These are phyloP conservation scores for Aplochiton taeniatus DNA, from an alignment of 2,797 vertebrate genomes.

Conservation along the genomic window DNA sequence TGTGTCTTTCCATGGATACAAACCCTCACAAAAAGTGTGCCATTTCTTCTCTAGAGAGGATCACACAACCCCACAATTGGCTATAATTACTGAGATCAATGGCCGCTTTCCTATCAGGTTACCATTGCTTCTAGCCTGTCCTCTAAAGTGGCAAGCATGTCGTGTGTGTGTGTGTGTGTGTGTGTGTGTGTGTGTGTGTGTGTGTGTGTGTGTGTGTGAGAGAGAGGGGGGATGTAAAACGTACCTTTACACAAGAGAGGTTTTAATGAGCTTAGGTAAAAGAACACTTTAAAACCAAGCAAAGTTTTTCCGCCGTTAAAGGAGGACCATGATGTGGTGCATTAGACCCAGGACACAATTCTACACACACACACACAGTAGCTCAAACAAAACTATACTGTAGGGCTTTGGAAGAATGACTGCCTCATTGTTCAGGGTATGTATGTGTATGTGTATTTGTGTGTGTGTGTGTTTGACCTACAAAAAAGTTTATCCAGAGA, in stretches of 20 bases:
- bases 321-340: conserved; percentile 29
- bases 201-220: conserved; percentile 8
- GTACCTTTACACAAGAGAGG: conserved; percentile 8
- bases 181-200: conserved; percentile 3
- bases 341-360: conserved; percentile 27
- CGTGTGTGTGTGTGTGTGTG: neutral
- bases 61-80: neutral
- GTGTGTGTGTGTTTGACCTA: too few relatives aligned
- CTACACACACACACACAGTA: conserved; percentile 3
- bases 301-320: conserved; percentile 46
- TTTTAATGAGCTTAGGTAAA: conserved; percentile 46
- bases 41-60: neutral
- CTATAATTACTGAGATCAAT: neutral
- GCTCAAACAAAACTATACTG: conserved; percentile 8
- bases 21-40: conserved; percentile 13
- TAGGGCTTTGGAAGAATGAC: too few relatives aligned
- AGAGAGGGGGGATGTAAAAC: conserved; percentile 14
- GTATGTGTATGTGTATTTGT: too few relatives aligned
- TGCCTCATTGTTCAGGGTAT: too few relatives aligned
- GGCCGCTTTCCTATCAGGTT: neutral
- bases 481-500: too few relatives aligned
- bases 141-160: neutral
- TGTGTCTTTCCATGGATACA: conserved; percentile 39
- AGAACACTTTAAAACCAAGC: conserved; percentile 36
- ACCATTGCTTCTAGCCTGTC: neutral